Base-by-base conservation (phyloP, 2,888 invertebrate genomes). In the Ischnus inquisitorius region DNA sequence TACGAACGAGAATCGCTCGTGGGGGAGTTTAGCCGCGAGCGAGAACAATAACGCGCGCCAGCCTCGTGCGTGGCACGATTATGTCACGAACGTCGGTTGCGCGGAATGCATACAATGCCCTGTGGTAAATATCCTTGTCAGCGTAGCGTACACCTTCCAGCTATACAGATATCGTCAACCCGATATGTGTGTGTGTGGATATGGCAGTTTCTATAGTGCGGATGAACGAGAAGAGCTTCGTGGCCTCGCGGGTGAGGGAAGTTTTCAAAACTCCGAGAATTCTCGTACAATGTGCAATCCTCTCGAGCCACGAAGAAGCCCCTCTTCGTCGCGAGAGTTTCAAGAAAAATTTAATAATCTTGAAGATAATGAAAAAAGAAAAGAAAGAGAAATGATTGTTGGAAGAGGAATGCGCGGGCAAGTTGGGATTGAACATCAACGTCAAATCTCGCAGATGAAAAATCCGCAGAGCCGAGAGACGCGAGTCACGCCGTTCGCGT, bases 21-120 rank as follows among this genome's bases (percentile, higher is more conserved):
- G n/a, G 16, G 65, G 77, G 64, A 76, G 79, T 86, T 82, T 86
- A 82, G 82, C 85, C 79, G 57, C 69, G 78, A 83, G 85, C 77
- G 71, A 76, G 83, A 86, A 86, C 83, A 86, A 86, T 86, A 86
- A 86, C 79, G 81, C 74, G 81, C 62, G 51, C 46, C 28, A 65
- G 76, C 71, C 74, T 80, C 69, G 79, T 79, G 82, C 80, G 83
- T 85, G 85, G 85, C 86, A 85, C 89, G 90, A 89, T 90, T 90
- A 90, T 89, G 90, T 90, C 90, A 90, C 88, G 89, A 88, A 88
- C 81, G 69, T 83, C 85, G 83, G 78, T 84, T 86, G 82, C 87
- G 86, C 83, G 86, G 88, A 89, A 90, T 89, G 89, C 88, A 88
- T 87, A 89, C 88, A 87, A 87, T 85, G 77, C 75, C 41, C 67